Conservation (phyloP, 2,113 vertebrate species). For the Hemichromis elongatus region DNA sequence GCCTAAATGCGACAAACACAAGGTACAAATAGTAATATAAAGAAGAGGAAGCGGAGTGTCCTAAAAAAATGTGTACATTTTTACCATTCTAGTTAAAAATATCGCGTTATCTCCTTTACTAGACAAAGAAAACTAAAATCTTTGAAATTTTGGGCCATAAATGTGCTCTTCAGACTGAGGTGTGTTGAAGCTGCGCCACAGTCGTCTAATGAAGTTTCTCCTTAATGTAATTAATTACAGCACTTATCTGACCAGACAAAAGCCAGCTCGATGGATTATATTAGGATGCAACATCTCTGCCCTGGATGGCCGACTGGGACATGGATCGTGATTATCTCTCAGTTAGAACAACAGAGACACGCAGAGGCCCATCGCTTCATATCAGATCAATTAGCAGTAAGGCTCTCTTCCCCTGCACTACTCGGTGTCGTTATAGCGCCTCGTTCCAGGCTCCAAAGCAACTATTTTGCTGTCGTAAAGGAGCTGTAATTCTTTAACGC, state of each 20-base stretch:
- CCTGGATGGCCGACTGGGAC: slow-evolving; percentile 50
- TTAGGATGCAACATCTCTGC: slow-evolving; percentile 51
- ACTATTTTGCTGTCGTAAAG: neutral
- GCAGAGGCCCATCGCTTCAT: slow-evolving; percentile 34
- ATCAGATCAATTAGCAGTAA: slow-evolving; percentile 52
- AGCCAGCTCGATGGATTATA: slow-evolving; percentile 56
- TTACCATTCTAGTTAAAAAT: neutral
- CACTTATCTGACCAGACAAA: slow-evolving; percentile 61
- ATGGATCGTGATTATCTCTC: slow-evolving; percentile 60
- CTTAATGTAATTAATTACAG: slow-evolving; percentile 59
- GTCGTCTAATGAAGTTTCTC: slow-evolving; percentile 45
- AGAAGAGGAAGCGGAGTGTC: neutral
- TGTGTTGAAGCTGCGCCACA: neutral
- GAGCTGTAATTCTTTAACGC: neutral
- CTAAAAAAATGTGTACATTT: neutral
- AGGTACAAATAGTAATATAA: neutral
- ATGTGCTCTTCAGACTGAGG: neutral
- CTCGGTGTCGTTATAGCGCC: neutral
- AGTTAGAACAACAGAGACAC: slow-evolving; percentile 39
- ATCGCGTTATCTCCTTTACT: neutral
- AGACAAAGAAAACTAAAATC: neutral
- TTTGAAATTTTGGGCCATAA: neutral
- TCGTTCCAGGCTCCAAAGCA: neutral
- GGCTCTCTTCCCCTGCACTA: neutral
- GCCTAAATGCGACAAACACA: neutral